These are phyloP conservation scores for Nezara viridula DNA, from an alignment of 2,888 invertebrate genomes.

Conservation along the genomic window DNA sequence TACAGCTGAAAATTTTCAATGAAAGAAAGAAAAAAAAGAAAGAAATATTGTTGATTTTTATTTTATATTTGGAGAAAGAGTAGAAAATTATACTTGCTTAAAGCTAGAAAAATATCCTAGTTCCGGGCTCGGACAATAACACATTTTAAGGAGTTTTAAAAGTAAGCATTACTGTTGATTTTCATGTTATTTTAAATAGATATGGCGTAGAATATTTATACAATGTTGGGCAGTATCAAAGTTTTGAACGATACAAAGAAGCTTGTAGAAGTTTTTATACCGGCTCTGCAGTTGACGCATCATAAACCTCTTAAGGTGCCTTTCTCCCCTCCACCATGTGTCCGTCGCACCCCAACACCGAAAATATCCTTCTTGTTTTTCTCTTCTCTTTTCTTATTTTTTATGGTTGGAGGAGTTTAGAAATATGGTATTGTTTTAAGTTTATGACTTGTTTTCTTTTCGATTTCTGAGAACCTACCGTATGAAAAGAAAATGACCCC, in stretches of 20 bases:
- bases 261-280: background rate
- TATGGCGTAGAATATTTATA: background rate
- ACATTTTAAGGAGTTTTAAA: background rate
- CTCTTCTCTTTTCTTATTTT: background rate
- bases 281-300: background rate
- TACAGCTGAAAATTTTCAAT: no score
- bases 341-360: background rate
- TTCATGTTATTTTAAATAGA: background rate
- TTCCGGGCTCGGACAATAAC: no score
- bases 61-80: no score
- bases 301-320: constrained; percentile 7
- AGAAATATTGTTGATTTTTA: no score
- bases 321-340: background rate
- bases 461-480: no score
- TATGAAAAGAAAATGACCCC: no score
- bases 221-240: background rate
- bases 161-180: background rate
- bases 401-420: background rate
- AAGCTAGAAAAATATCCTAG: no score
- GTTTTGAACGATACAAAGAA: background rate
- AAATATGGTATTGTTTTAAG: background rate
- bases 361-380: background rate
- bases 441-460: background rate
- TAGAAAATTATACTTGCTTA: no score
- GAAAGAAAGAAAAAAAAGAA: no score